A percentile compares a stretch with the other conserved stretches of the same genome.
These are phyloP conservation scores for Dasysyrphus tricinctus DNA, from an alignment of 2,888 invertebrate species.

Conservation along the genomic window DNA sequence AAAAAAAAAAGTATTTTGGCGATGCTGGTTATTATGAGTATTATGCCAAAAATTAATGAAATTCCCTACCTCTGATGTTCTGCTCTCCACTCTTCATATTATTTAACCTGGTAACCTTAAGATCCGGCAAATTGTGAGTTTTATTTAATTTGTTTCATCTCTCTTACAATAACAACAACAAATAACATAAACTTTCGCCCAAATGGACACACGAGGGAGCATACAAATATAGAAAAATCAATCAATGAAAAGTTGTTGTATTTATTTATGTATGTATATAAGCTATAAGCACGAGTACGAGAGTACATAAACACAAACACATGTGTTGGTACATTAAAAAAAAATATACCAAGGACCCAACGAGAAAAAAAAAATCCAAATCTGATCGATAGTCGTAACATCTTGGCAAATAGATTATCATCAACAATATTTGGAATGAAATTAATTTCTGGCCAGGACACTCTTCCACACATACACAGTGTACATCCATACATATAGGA, in stretches of 20 bases:
- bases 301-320: constrained; percentile 10
- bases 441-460: constrained; percentile 75
- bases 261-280: neutral
- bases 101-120: constrained; percentile 21
- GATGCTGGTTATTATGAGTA: constrained; percentile 22
- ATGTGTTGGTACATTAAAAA: neutral
- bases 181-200: constrained; percentile 31
- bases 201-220: constrained; percentile 11
- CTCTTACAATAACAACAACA: neutral
- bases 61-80: neutral
- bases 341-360: neutral
- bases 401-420: constrained; percentile 75
- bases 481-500: neutral
- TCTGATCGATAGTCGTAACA: constrained; percentile 60
- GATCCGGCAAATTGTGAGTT: neutral
- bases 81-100: neutral
- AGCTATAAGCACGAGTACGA: neutral
- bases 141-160: neutral
- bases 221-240: constrained; percentile 64
- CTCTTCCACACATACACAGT: constrained; percentile 26
- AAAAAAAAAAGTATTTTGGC: neutral
- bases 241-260: constrained; percentile 59
- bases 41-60: constrained; percentile 30
- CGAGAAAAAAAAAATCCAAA: neutral
- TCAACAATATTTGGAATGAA: constrained; percentile 72